Percentiles rank a stretch among this genome's conserved stretches.
These are phyloP conservation scores for Choloepus didactylus DNA, from an alignment of 2,797 vertebrate species.

Conservation along the genomic window DNA sequence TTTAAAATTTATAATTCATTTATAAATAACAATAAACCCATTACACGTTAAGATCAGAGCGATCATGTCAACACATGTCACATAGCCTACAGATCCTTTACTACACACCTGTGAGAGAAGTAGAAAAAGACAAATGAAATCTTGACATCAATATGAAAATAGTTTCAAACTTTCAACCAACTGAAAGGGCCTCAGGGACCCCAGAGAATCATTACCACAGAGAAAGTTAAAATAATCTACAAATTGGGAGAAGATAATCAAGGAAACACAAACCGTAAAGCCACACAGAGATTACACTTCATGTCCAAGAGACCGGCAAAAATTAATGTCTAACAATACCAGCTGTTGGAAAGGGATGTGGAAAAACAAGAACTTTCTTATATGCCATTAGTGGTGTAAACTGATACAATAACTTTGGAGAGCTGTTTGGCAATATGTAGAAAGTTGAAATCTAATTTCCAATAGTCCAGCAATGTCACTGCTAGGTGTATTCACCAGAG, in stretches of 20 bases:
- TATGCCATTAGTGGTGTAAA: background rate
- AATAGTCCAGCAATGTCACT: background rate
- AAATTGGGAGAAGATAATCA: conserved; percentile 25
- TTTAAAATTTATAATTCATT: conserved; percentile 17
- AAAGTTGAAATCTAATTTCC: background rate
- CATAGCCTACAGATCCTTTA: background rate
- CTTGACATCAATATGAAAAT: conserved; percentile 11
- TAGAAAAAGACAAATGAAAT: conserved; percentile 14
- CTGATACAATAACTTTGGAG: background rate
- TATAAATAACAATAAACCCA: conserved; percentile 16
- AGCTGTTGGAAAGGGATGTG: conserved; percentile 8
- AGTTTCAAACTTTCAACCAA: background rate
- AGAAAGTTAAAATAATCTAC: conserved; percentile 55
- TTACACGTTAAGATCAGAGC: background rate
- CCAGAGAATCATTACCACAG: background rate
- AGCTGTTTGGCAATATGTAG: background rate
- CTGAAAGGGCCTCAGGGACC: background rate
- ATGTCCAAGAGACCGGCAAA: conserved; percentile 4
- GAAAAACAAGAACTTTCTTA: conserved; percentile 39
- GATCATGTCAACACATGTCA: background rate
- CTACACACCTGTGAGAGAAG: conserved; percentile 7
- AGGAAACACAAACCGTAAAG: conserved; percentile 62
- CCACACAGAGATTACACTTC: background rate
- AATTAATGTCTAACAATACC: background rate
- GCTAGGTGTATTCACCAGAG: background rate